Evolutionary conservation across 2,888 invertebrate genomes (phyloP).

Genomic region (Polydrusus pterygomalis): DNA sequence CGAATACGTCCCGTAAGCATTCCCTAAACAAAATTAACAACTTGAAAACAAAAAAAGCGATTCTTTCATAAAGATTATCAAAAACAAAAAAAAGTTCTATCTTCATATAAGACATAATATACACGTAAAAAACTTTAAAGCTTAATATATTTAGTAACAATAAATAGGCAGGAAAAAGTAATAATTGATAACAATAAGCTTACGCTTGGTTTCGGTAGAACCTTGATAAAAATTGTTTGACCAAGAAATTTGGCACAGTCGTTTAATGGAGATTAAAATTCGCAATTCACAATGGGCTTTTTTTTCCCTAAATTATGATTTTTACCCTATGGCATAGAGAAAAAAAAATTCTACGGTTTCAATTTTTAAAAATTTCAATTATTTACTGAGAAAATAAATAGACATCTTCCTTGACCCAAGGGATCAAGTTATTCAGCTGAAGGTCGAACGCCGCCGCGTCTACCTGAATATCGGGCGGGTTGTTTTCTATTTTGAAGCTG

Average conservation of each 20-base stretch:
- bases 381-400: too few species aligned
- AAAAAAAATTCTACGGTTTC: too few species aligned
- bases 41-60: neutral
- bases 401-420: too few species aligned
- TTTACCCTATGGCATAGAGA: too few species aligned
- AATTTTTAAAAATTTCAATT: too few species aligned
- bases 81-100: slow-evolving; percentile 24
- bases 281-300: neutral
- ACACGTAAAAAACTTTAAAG: slow-evolving; percentile 24
- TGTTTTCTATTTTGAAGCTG: too few species aligned
- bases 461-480: too few species aligned
- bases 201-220: neutral
- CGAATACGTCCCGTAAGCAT: neutral
- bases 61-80: neutral
- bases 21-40: slow-evolving; percentile 1
- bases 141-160: slow-evolving; percentile 26
- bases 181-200: slow-evolving; percentile 17
- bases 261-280: slow-evolving; percentile 6
- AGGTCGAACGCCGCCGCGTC: too few species aligned
- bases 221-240: slow-evolving; percentile 27
- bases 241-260: slow-evolving; percentile 42
- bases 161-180: slow-evolving; percentile 21
- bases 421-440: too few species aligned
- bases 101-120: neutral
- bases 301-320: too few species aligned